phyloP scores from a whole-genome alignment of 2,113 vertebrate species.

The Corythornis madagascariensis region DNA sequence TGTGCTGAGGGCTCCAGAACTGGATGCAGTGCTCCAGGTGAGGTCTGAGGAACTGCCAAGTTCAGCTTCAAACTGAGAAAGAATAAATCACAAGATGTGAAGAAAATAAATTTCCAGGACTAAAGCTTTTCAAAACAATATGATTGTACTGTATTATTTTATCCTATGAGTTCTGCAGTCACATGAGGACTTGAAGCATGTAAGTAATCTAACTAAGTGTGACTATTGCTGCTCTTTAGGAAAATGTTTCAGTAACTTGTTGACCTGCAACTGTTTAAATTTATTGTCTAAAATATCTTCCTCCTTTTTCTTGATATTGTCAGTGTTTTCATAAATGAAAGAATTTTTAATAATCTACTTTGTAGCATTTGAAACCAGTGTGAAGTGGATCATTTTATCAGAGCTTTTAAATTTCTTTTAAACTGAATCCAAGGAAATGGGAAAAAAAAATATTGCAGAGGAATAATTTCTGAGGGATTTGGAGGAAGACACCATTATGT shows the following conservation, averaged over 20 bases:
- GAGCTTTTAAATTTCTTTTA: constrained; percentile 6
- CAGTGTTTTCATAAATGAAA: background rate
- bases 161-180: background rate
- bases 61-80: background rate
- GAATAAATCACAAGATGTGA: background rate
- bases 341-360: background rate
- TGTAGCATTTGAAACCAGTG: background rate
- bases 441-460: background rate
- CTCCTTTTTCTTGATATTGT: background rate
- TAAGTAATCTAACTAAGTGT: background rate
- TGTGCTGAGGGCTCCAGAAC: no score
- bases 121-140: background rate
- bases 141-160: background rate
- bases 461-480: constrained; percentile 27
- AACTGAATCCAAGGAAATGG: background rate
- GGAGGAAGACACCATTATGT: constrained; percentile 22
- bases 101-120: background rate
- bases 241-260: background rate
- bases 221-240: background rate
- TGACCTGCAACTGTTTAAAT: background rate
- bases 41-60: background rate
- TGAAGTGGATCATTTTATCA: background rate
- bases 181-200: background rate
- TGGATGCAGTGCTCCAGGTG: no score
- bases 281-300: background rate